Conservation (phyloP, 2,113 vertebrate species). For the Odobenus rosmarus region DNA sequence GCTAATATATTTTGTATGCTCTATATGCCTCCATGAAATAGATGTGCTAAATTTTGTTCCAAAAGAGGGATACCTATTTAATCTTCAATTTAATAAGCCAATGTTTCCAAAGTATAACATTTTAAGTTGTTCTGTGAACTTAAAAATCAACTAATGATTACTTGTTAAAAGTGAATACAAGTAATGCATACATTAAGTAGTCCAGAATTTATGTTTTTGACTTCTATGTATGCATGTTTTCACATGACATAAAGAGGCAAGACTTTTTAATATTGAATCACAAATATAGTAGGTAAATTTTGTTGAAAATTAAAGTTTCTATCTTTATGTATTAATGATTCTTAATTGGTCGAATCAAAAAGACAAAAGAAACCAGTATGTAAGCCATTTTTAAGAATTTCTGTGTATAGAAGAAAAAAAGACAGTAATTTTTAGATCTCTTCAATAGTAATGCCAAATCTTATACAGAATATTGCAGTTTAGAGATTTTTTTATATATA, state of each 20-base stretch:
- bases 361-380: background rate
- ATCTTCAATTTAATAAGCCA: background rate
- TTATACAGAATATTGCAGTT: background rate
- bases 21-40: background rate
- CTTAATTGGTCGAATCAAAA: background rate
- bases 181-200: background rate
- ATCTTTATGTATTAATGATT: background rate
- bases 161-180: background rate
- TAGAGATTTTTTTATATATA: background rate
- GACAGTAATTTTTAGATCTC: background rate
- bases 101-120: background rate
- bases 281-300: background rate
- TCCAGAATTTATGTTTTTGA: background rate
- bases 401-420: background rate
- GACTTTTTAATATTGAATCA: background rate
- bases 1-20: background rate
- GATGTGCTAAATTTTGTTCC: background rate
- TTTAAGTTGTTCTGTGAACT: background rate
- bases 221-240: background rate
- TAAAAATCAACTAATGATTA: background rate
- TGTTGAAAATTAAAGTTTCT: background rate
- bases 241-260: background rate
- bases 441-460: background rate
- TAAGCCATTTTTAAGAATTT: background rate
- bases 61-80: background rate